phyloP scores from a whole-genome alignment of 2,888 invertebrate species.

The Calameuta idolon region DNA sequence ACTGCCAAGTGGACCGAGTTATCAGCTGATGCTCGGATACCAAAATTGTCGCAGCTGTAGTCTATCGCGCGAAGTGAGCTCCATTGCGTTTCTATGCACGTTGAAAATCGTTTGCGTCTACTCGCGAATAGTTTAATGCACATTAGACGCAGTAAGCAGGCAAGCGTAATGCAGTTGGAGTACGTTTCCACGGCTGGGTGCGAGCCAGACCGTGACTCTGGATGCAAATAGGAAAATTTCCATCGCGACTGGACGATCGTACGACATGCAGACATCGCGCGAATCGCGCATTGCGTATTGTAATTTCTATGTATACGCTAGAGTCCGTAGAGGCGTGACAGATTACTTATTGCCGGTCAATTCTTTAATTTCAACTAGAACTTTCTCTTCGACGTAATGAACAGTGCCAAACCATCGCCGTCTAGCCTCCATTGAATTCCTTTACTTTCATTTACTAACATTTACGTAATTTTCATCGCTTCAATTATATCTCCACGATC shows the following conservation, averaged over 20 bases:
- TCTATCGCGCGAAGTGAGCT: background rate
- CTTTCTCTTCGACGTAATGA: background rate
- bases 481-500: background rate
- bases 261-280: background rate
- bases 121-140: background rate
- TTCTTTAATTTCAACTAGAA: background rate
- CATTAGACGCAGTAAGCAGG: background rate
- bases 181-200: constrained; percentile 11
- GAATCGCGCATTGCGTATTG: background rate
- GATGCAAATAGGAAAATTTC: constrained; percentile 9
- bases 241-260: background rate
- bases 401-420: background rate
- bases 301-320: background rate
- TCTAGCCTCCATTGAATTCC: background rate
- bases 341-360: background rate
- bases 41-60: background rate
- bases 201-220: constrained; percentile 1
- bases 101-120: background rate
- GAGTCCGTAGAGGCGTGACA: background rate
- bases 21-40: background rate
- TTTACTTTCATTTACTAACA: background rate
- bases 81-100: background rate
- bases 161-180: background rate
- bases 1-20: constrained; percentile 29
- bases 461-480: background rate